Percentiles rank a stretch among this genome's conserved stretches.
phyloP scores from a whole-genome alignment of 2,113 vertebrate genomes.

The Ictidomys tridecemlineatus region DNA sequence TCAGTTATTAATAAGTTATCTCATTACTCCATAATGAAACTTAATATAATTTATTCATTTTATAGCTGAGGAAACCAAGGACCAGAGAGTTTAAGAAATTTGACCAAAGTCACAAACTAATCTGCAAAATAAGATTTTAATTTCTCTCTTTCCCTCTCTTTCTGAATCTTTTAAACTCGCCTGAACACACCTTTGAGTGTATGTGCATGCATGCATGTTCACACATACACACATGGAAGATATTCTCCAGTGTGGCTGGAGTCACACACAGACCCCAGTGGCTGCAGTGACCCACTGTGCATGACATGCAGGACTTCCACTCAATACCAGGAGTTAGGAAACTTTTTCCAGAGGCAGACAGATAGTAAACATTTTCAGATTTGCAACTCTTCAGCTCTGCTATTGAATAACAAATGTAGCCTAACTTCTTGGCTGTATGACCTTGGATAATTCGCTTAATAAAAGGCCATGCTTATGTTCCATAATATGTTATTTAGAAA shows the following conservation, averaged over 20 bases:
- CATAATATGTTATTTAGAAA: not conserved
- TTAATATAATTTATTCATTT: no score
- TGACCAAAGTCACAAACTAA: not conserved
- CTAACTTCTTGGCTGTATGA: no score
- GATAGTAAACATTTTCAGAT: not conserved
- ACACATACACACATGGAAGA: no score
- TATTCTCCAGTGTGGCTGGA: not conserved
- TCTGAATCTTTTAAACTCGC: not conserved
- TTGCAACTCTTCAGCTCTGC: not conserved
- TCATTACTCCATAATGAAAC: not conserved
- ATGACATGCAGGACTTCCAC: not conserved
- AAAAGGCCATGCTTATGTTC: not conserved
- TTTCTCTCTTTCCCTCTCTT: not conserved
- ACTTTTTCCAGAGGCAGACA: not conserved
- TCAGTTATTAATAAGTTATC: not conserved
- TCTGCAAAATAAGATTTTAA: not conserved
- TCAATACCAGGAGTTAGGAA: not conserved
- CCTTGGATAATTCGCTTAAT: no score
- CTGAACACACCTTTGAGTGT: no score
- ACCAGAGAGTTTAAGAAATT: not conserved
- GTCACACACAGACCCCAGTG: not conserved
- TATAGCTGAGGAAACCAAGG: not conserved
- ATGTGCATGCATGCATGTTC: fast-evolving
- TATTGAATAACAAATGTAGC: not conserved
- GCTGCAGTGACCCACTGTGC: not conserved